phyloP scores from a whole-genome alignment of 1,140 invertebrate species.

The Bilobella aurantiaca region DNA sequence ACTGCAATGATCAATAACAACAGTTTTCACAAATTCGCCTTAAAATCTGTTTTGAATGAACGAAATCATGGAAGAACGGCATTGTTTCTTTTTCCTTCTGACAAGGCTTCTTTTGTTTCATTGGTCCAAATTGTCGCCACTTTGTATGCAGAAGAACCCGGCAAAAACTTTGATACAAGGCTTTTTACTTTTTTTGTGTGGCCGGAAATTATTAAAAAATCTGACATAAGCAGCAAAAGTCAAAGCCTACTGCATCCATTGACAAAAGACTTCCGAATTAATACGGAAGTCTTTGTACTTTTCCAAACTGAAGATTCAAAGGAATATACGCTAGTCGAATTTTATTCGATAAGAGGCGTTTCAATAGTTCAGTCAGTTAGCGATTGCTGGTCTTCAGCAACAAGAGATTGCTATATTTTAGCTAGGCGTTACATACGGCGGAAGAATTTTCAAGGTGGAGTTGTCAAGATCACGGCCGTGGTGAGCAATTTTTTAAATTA shows the following conservation, averaged over 20 bases:
- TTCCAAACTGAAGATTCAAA: neutral
- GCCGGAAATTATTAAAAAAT: neutral
- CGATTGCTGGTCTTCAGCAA: neutral
- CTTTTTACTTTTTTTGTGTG: neutral
- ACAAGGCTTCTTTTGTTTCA: neutral
- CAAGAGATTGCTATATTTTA: neutral
- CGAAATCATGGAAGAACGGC: neutral
- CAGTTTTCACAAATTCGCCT: no score
- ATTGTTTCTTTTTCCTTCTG: neutral
- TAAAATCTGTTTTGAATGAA: no score
- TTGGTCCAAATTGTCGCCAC: neutral
- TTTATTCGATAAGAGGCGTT: neutral
- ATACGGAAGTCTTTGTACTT: neutral
- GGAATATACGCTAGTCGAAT: neutral
- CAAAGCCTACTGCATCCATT: neutral
- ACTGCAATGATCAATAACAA: no score
- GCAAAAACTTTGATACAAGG: neutral
- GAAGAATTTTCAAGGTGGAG: neutral
- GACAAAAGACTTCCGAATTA: neutral
- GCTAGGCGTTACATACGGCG: neutral
- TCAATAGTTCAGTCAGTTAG: neutral
- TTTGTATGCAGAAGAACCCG: neutral
- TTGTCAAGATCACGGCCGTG: neutral
- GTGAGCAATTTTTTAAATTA: neutral
- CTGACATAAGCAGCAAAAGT: neutral